phyloP scores from a whole-genome alignment of 2,888 invertebrate genomes.

The Ctena decussata region DNA sequence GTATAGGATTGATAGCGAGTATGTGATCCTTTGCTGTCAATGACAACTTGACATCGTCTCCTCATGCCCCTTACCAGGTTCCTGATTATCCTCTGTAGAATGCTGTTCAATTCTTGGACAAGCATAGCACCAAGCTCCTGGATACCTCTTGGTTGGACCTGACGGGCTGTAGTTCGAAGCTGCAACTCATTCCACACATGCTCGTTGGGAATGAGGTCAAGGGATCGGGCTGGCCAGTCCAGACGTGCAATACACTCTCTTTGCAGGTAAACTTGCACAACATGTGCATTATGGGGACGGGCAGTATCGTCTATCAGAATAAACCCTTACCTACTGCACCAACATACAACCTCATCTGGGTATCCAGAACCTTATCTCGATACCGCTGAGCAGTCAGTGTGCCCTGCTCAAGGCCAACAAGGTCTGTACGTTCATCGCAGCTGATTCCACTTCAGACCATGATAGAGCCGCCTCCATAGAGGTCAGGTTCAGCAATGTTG shows the following conservation, averaged over 20 bases:
- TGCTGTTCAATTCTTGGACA: neutral
- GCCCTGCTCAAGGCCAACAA: neutral
- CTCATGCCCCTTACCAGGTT: constrained; percentile 4
- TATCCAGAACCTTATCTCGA: neutral
- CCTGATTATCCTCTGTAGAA: neutral
- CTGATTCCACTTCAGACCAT: neutral
- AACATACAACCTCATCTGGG: neutral
- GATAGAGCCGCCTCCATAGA: too few species aligned
- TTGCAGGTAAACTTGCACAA: neutral
- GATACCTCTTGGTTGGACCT: constrained; percentile 8
- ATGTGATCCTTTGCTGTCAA: neutral
- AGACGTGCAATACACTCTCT: neutral
- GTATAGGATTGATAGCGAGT: neutral
- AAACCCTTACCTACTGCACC: neutral
- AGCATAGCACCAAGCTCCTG: neutral
- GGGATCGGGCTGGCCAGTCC: constrained; percentile 13
- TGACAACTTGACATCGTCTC: neutral
- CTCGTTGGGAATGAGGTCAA: constrained; percentile 9
- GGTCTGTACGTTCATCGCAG: neutral
- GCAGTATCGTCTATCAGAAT: neutral
- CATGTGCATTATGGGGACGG: neutral
- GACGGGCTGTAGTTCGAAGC: neutral
- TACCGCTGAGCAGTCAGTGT: neutral
- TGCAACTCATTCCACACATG: neutral
- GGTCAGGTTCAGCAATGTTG: too few species aligned